Base-by-base conservation (phyloP, 1,140 invertebrate species). In the Amyelois transitella region DNA sequence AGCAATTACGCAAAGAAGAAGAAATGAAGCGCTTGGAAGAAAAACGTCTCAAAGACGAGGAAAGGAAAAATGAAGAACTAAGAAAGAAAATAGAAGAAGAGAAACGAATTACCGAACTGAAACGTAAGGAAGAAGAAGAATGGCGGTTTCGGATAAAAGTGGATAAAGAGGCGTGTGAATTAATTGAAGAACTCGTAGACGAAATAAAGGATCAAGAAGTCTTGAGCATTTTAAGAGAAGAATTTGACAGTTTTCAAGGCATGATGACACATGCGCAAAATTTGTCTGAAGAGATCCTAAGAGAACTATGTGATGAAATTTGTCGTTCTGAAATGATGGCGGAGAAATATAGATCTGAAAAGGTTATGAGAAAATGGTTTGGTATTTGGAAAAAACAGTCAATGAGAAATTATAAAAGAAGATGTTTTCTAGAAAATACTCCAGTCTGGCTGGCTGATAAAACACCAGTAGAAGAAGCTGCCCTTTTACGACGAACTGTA, bases 391-490 rank as follows among this genome's bases (percentile, higher is more conserved):
- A 83, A 22, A 66, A 77, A 32, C 88, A 84, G 28, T 77, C 89
- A 18, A 80, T 88, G 10, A 85, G 77, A 18, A 91, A 90, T 58
- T 81, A 87, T 60, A 90, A 90, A 80, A 84, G 83, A 47, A 77
- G 81, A 45, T 85, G 64, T 60, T 80, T 91, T 7, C 70, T 93
- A 24, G 90, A 92, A 58, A 87, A 89, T 53, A 92, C 90, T 6
- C 92, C 92, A 0, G 84, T 91, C 14, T 93, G 92, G 92, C 66
- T 93, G 17, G 79, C 90, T 38, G 77, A 77, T 7, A 80, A 82
- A 12, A 89, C 88, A 43, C 73, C 90, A 0, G 53, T 77, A 4
- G 81, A 91, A 55, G 90, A 90, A 71, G 91, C 91, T 7, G 66
- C 64, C 8, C 78, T 77, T 60, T 63, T 93, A 0, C 89, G 88